Conservation (phyloP, 2,113 vertebrate species). For the Caranx melampygus region DNA sequence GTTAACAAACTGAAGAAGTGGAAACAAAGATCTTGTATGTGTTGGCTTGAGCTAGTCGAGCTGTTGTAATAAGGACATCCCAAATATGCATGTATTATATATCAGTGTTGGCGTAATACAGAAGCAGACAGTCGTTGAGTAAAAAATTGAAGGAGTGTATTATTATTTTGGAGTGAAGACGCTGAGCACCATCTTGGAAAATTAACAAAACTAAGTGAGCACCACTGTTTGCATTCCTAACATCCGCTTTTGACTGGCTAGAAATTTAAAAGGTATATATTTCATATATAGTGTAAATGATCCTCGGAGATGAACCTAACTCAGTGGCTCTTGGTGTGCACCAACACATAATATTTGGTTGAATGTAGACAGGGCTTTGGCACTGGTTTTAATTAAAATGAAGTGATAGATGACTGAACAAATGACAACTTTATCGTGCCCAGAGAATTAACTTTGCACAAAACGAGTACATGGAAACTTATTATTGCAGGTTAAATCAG, state of each 20-base stretch:
- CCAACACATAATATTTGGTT: neutral
- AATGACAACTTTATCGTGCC: neutral
- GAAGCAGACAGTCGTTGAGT: neutral
- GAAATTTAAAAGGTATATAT: neutral
- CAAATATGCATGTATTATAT: conserved; percentile 15
- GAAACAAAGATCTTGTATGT: conserved; percentile 15
- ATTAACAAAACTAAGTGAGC: neutral
- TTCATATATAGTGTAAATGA: neutral
- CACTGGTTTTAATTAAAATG: neutral
- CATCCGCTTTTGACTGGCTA: neutral
- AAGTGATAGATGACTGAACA: neutral
- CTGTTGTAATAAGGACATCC: conserved; percentile 19
- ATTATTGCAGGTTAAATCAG: neutral
- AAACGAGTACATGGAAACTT: neutral
- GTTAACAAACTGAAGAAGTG: conserved; percentile 28
- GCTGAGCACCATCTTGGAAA: neutral
- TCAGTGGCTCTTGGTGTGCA: neutral
- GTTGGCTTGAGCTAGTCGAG: conserved; percentile 24
- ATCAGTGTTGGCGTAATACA: conserved; percentile 4
- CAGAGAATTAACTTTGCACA: neutral
- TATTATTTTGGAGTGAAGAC: neutral
- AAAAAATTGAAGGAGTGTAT: neutral
- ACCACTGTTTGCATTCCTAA: neutral
- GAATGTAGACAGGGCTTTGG: neutral
- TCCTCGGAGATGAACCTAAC: neutral